Percentiles rank a stretch among this genome's conserved stretches.
phyloP scores from a whole-genome alignment of 2,797 vertebrate species.

The Tarsius wallacei region DNA sequence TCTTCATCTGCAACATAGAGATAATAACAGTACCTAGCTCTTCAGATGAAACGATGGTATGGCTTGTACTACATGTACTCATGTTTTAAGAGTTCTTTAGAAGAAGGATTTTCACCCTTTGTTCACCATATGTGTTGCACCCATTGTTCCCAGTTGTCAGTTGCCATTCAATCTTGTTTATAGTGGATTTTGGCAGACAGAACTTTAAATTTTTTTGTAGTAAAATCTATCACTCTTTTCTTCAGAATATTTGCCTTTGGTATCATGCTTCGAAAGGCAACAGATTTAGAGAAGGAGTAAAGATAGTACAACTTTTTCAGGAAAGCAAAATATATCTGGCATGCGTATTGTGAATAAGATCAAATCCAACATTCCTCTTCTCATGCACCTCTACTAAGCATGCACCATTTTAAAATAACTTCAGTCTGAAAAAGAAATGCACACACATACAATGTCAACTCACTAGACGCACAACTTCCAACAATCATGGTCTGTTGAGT shows the following conservation, averaged over 20 bases:
- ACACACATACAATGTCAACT: conserved; percentile 31
- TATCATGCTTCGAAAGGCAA: conserved; percentile 83
- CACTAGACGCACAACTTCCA: background rate
- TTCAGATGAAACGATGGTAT: conserved; percentile 33
- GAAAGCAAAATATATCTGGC: conserved; percentile 83
- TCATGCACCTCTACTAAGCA: conserved; percentile 64
- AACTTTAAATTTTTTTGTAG: conserved; percentile 66
- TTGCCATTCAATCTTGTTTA: conserved; percentile 76
- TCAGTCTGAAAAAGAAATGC: conserved; percentile 58
- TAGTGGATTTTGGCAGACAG: conserved; percentile 66
- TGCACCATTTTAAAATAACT: conserved; percentile 63
- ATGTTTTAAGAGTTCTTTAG: conserved; percentile 1
- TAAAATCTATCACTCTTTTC: conserved; percentile 79
- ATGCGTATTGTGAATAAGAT: conserved; percentile 75
- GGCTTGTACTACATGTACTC: background rate
- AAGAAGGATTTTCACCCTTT: conserved; percentile 49
- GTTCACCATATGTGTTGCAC: conserved; percentile 54
- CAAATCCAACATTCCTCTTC: conserved; percentile 73
- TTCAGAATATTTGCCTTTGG: conserved; percentile 80
- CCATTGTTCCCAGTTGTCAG: conserved; percentile 65
- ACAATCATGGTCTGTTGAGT: background rate
- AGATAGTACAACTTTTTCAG: conserved; percentile 82
- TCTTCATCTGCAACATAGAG: conserved; percentile 49
- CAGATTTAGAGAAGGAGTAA: conserved; percentile 84
- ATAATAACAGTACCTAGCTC: background rate